Base-by-base conservation (phyloP, 2,113 vertebrate genomes). In the Takifugu bimaculatus region DNA sequence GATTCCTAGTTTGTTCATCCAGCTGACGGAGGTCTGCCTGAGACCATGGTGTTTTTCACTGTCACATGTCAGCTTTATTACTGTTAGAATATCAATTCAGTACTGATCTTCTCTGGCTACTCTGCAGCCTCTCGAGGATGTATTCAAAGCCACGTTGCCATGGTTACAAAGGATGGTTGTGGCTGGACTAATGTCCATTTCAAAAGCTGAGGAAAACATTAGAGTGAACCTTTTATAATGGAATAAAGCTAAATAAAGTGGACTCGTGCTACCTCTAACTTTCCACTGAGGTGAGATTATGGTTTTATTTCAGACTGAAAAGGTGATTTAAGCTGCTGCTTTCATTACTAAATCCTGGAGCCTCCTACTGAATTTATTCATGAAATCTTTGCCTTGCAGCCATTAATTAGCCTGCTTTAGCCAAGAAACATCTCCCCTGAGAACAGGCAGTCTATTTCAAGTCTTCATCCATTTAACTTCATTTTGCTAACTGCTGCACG, bases 161-260 rank as follows among this genome's bases (percentile, higher is more conserved):
- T 82, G 73, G 79, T 75, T 73, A 77, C 73, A 26, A 49, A 66
- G 29, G 57, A 26, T 48, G 65, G 32, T 43, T 72, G 60, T 44
- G 50, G 56, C 25, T 58, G 42, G 29, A 56, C 63, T 70, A 72
- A 60, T 60, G 63, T 75, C 55, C 12, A n/a, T 50, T 50, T 50
- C 12, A 25, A 5, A 50, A 50, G 48, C 15, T 26, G 20, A 10
- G 64, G 45, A 75, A 57, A 63, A 60, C 20, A 48, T n/a, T 6
- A 2, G 4, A 43, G 5, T 44, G 28, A 2, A 42, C 26, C 15
- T 54, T 29, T 28, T 47, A 15, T 32, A 54, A 13, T 29, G 43
- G 28, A 50, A 50, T 26, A 15, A 54, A 42, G 50, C 47, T 26
- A 3, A 10, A 28, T 15, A 3, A 43, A 3, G 25, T 25, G 2